Conservation (phyloP, 1,140 invertebrate species). For the Leguminivora glycinivorella region DNA sequence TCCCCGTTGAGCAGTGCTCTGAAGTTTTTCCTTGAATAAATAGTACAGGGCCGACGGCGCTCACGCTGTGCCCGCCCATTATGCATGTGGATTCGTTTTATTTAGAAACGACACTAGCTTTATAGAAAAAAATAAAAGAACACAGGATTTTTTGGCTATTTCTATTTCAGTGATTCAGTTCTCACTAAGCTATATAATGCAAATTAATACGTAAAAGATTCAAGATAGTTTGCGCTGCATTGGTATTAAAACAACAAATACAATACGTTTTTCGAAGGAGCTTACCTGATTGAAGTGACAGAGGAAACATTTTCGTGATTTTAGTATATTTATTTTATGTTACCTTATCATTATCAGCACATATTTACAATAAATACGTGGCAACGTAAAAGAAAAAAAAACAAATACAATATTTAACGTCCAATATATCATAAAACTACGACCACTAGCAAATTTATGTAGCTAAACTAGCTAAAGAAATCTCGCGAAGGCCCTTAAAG, state of each 20-base stretch:
- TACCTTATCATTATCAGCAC: no score
- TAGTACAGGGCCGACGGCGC: neutral
- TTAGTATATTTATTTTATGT: no score
- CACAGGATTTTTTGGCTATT: neutral
- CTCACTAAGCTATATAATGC: no score
- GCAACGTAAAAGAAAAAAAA: no score
- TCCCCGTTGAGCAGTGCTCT: neutral
- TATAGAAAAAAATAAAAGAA: constrained; percentile 15
- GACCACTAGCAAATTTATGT: neutral
- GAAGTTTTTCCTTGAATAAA: constrained; percentile 4
- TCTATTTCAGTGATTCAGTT: no score
- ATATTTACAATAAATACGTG: no score
- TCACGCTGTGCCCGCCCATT: constrained; percentile 26
- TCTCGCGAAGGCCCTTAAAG: neutral
- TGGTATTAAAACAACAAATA: neutral
- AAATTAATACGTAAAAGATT: no score
- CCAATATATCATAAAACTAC: neutral
- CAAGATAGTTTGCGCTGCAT: neutral
- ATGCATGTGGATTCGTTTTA: constrained; percentile 24
- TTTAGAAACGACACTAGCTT: constrained; percentile 21
- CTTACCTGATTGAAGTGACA: no score
- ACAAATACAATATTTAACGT: neutral
- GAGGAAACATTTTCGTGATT: no score
- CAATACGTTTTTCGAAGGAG: no score
- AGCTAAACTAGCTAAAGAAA: neutral